Percentiles rank a stretch among this genome's conserved stretches.
Conservation (phyloP, 2,888 invertebrate genomes). For the Thereva nobilitata region DNA sequence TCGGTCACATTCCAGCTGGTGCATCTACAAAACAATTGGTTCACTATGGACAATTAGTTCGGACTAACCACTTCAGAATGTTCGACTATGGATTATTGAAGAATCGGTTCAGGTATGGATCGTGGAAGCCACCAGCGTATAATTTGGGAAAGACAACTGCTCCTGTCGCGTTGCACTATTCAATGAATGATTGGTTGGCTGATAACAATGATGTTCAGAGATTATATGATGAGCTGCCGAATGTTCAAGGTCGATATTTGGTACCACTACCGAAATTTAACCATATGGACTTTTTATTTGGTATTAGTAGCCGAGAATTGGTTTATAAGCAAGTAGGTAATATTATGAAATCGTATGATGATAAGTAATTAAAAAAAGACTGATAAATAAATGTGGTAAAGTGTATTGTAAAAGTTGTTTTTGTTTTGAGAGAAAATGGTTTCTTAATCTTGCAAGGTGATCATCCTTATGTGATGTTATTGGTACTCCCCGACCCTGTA, state of each 20-base stretch:
- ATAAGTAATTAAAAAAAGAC: not conserved
- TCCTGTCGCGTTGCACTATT: slow-evolving; percentile 59
- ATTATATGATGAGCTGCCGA: slow-evolving; percentile 55
- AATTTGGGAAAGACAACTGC: slow-evolving; percentile 54
- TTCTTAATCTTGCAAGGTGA: no score
- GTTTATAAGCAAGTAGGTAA: slow-evolving; percentile 60
- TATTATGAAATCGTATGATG: slow-evolving; percentile 53
- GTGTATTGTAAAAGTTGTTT: not conserved
- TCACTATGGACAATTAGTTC: slow-evolving; percentile 60
- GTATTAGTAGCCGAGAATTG: slow-evolving; percentile 55
- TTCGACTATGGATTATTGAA: slow-evolving; percentile 59
- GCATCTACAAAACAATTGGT: slow-evolving; percentile 59
- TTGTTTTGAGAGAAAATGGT: no score
- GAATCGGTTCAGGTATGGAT: slow-evolving; percentile 59
- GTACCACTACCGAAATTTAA: slow-evolving; percentile 59
- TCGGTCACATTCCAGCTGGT: slow-evolving; percentile 64
- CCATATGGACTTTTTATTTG: slow-evolving; percentile 66
- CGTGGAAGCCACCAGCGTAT: slow-evolving; percentile 56
- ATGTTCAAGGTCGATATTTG: slow-evolving; percentile 55
- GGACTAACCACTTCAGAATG: slow-evolving; percentile 50
- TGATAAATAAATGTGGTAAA: not conserved
- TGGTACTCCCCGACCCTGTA: no score
- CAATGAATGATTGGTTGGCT: slow-evolving; percentile 62
- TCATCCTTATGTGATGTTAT: no score
- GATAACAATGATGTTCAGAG: slow-evolving; percentile 57